Base-by-base conservation (phyloP, 2,113 vertebrate species). In the Ciconia boyciana region DNA sequence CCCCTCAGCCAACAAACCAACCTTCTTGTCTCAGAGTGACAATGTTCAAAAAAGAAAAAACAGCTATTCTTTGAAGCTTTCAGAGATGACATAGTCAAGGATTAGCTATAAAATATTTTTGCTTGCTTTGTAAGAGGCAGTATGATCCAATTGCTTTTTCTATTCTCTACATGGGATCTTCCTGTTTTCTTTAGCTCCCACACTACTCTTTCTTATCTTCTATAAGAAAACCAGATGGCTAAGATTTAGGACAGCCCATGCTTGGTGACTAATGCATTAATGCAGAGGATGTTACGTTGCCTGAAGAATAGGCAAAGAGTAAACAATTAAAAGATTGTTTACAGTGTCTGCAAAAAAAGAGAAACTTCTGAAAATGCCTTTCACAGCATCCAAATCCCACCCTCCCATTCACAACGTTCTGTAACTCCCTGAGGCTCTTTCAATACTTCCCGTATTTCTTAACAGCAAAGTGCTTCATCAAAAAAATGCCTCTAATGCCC, bases 161-260 rank as follows among this genome's bases (percentile, higher is more conserved):
- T 87, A 7, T 58, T 78, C 57, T 84, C 60, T 61, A 39, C 83
- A 85, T 60, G 89, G 65, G 78, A 83, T 86, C 86, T 96, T 97
- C 95, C 94, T 96, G 93, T 97, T 97, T 97, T 91, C 85, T 91
- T 80, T 83, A 81, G 82, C 61, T 94, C 87, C 83, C 76, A 87
- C 52, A 87, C n/a, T 71, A 39, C 21, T 24, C 43, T 95, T 84
- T 90, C 90, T 96, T 87, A 96, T 92, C 66, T 91, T 85, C 85
- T 94, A 34, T 41, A 92, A 96, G 66, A 96, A 83, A 88, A 90
- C 84, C 93, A 93, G 93, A 91, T 95, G 93, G 82, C 65, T 91
- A 78, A 83, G 83, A 66, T 44, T 66, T 90, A 89, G 77, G 80
- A 82, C 61, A 80, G 55, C 51, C 90, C 82, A 71, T 89, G 46